Percentiles rank a stretch among this genome's conserved stretches.
phyloP scores from a whole-genome alignment of 2,797 vertebrate genomes.

The Synanceia verrucosa region DNA sequence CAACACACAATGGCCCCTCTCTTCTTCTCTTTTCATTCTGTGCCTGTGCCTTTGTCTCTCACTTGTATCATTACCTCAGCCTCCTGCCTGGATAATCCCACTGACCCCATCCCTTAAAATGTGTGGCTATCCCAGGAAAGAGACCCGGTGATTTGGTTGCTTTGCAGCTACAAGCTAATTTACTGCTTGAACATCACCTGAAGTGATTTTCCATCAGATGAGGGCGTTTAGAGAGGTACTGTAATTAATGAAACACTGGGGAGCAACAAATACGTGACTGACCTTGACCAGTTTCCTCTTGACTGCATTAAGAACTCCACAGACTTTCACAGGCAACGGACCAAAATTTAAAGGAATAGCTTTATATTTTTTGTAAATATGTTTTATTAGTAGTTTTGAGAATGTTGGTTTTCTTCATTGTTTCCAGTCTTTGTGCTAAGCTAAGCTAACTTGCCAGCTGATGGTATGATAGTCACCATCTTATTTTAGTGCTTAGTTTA shows the following conservation, averaged over 20 bases:
- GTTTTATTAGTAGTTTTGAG: too few relatives aligned
- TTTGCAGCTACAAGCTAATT: conserved; percentile 57
- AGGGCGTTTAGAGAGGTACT: conserved; percentile 56
- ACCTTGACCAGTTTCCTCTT: conserved; percentile 49
- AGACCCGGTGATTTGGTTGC: conserved; percentile 44
- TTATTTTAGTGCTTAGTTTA: neutral
- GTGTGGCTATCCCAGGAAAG: conserved; percentile 20
- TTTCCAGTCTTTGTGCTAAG: neutral
- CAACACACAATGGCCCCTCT: conserved; percentile 54
- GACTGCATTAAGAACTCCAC: conserved; percentile 4
- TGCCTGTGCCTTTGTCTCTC: conserved; percentile 26
- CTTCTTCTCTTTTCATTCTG: conserved; percentile 33
- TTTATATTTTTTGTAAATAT: neutral
- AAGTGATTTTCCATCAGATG: conserved; percentile 67
- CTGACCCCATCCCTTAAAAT: conserved; percentile 43
- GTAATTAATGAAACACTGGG: conserved; percentile 63
- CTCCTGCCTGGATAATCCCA: conserved; percentile 24
- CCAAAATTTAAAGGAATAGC: neutral
- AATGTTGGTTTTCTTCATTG: neutral
- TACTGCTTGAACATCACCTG: conserved; percentile 64
- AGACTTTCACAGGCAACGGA: conserved; percentile 20
- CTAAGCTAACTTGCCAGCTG: neutral
- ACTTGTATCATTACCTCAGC: conserved; percentile 44
- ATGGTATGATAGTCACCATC: neutral
- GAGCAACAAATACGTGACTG: conserved; percentile 61